Evolutionary conservation across 2,888 invertebrate species (phyloP).

Genomic region (Adineta ricciae): DNA sequence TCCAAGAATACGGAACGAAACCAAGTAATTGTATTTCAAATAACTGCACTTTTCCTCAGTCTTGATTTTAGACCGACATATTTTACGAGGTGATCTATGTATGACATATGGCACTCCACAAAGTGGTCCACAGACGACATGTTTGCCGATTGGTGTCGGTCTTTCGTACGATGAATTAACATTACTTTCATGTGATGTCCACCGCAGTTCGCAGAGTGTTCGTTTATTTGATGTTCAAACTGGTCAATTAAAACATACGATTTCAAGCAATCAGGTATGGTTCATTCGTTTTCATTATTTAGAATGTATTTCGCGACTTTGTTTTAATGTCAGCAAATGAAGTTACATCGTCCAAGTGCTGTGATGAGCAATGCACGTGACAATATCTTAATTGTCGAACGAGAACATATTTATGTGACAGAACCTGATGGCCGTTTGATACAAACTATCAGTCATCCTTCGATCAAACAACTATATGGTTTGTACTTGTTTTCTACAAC

Average conservation of each 20-base stretch:
- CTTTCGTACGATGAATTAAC: background rate
- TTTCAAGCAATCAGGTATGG: background rate
- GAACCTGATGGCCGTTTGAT: background rate
- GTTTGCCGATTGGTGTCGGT: background rate
- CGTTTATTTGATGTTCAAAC: conserved; percentile 16
- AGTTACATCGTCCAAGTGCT: conserved; percentile 6
- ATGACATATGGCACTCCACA: conserved; percentile 13
- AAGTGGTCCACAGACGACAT: background rate
- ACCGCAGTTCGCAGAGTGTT: background rate
- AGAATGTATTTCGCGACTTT: no score
- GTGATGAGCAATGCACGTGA: background rate
- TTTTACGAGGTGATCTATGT: background rate
- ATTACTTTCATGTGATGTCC: conserved; percentile 10
- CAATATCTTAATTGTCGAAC: background rate
- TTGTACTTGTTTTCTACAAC: background rate
- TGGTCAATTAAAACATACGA: background rate
- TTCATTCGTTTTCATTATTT: no score
- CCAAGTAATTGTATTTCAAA: background rate
- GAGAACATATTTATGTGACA: background rate
- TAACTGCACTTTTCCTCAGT: background rate
- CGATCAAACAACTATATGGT: conserved; percentile 12
- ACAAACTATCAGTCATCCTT: background rate
- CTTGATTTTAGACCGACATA: background rate
- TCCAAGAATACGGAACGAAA: background rate
- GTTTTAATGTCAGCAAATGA: no score